Percentiles rank a stretch among this genome's conserved stretches.
These are phyloP conservation scores for Drosophila borealis DNA, from an alignment of 2,888 invertebrate genomes.

Conservation along the genomic window DNA sequence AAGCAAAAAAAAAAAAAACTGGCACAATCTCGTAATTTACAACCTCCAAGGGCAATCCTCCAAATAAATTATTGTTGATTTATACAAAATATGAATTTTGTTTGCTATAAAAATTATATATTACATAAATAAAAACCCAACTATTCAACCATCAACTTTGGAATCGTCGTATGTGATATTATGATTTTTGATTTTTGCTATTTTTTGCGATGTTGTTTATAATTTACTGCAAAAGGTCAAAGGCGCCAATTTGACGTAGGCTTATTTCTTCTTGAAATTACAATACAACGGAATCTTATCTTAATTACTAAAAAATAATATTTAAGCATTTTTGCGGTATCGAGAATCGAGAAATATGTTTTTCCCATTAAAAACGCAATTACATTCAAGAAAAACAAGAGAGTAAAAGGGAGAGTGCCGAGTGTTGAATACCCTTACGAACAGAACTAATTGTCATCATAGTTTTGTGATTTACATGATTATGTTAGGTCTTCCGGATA, in stretches of 20 bases:
- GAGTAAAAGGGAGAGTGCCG: not conserved
- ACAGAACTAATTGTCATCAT: not conserved
- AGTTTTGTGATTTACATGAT: too few relatives aligned
- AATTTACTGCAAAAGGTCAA: too few relatives aligned
- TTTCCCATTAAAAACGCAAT: not conserved
- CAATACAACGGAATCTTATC: not conserved
- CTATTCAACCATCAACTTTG: too few relatives aligned
- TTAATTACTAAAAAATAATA: not conserved
- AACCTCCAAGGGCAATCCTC: not conserved
- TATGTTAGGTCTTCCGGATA: too few relatives aligned
- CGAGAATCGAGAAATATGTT: not conserved
- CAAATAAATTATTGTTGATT: not conserved
- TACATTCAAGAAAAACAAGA: not conserved
- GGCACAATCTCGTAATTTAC: constrained; percentile 1
- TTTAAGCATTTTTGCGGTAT: not conserved
- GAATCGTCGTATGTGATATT: too few relatives aligned
- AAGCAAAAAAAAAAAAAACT: not conserved
- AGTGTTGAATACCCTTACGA: not conserved
- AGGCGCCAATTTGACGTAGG: too few relatives aligned
- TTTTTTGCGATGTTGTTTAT: too few relatives aligned
- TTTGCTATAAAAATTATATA: too few relatives aligned
- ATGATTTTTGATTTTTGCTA: too few relatives aligned
- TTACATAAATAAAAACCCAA: too few relatives aligned
- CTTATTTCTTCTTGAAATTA: not conserved
- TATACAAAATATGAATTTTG: too few relatives aligned